Conservation (phyloP, 2,888 invertebrate species). For the Bugulina stolonifera region DNA sequence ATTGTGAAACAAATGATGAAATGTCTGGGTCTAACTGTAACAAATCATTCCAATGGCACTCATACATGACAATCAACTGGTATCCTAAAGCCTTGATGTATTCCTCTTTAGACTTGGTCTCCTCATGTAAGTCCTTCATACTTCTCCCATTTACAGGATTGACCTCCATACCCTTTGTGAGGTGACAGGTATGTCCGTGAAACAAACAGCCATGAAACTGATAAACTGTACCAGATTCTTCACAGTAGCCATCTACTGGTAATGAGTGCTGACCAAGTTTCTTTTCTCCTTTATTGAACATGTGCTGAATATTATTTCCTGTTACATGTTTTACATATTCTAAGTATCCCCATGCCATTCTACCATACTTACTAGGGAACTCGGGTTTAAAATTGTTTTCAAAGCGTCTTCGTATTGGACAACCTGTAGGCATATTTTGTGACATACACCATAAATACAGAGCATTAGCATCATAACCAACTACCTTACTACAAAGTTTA, state of each 20-base stretch:
- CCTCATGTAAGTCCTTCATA: background rate
- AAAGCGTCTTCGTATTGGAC: background rate
- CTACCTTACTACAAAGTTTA: background rate
- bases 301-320: background rate
- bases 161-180: background rate
- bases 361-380: background rate
- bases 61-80: background rate
- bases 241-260: background rate
- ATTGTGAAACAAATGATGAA: too few relatives aligned
- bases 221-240: background rate
- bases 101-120: background rate
- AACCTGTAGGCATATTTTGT: background rate
- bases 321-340: background rate
- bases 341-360: background rate
- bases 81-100: background rate
- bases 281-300: background rate
- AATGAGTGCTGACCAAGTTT: background rate
- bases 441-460: background rate
- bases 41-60: background rate
- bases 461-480: background rate
- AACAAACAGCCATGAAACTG: constrained; percentile 9
- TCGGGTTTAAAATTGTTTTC: background rate
- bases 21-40: too few relatives aligned
- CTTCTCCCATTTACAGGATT: background rate
- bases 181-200: background rate